Conservation (phyloP, 2,888 invertebrate genomes). For the Nomada fucata region DNA sequence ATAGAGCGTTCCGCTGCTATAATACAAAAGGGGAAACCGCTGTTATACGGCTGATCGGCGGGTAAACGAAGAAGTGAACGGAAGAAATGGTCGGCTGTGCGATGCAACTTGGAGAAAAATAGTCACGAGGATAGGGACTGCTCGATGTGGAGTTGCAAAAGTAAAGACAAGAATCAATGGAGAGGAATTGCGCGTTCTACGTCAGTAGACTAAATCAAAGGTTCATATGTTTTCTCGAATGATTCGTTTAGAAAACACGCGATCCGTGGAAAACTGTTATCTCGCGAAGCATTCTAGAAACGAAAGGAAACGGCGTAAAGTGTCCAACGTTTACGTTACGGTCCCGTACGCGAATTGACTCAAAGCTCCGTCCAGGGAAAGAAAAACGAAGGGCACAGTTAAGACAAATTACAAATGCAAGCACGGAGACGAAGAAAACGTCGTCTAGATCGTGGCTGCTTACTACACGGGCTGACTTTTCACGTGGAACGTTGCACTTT, state of each 20-base stretch:
- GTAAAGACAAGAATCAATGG: not conserved
- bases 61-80: not conserved
- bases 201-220: too few relatives aligned
- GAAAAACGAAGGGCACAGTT: not conserved
- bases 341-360: too few relatives aligned
- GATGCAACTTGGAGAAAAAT: too few relatives aligned
- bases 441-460: slow-evolving; percentile 38
- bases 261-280: too few relatives aligned
- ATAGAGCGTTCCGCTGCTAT: not conserved
- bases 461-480: slow-evolving; percentile 57
- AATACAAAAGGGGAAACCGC: slow-evolving; percentile 1
- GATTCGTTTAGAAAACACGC: not conserved
- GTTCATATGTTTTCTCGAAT: not conserved
- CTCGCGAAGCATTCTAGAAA: too few relatives aligned
- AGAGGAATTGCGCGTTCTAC: not conserved
- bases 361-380: not conserved
- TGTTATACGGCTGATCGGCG: slow-evolving; percentile 12
- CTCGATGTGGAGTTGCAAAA: not conserved
- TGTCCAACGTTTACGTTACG: too few relatives aligned
- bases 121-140: not conserved
- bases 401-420: not conserved
- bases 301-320: too few relatives aligned
- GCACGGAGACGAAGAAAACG: slow-evolving; percentile 34
- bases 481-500: slow-evolving; percentile 69
- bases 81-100: not conserved